Conservation (phyloP, 2,888 invertebrate species). For the Drosophila leonis region DNA sequence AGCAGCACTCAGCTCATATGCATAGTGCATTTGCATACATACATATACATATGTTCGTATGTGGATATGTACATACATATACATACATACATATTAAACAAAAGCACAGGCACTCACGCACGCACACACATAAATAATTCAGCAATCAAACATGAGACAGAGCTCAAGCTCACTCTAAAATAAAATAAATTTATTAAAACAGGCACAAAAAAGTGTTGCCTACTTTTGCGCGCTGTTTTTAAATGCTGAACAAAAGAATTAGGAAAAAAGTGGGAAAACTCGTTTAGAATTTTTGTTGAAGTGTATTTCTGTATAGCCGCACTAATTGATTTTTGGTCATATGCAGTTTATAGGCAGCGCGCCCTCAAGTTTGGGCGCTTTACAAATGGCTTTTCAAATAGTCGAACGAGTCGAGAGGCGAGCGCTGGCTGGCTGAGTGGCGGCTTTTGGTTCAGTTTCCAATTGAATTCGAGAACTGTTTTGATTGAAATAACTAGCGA, state of each 20-base stretch:
- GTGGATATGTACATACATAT: constrained; percentile 25
- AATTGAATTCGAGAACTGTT: constrained; percentile 31
- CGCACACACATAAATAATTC: constrained; percentile 68
- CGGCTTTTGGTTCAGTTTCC: constrained; percentile 26
- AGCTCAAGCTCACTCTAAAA: neutral
- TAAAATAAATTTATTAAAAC: constrained; percentile 1
- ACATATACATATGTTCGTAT: constrained; percentile 42
- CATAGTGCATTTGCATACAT: constrained; percentile 73
- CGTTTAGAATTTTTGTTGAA: constrained; percentile 45
- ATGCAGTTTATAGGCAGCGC: constrained; percentile 35
- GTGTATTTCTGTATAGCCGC: constrained; percentile 27
- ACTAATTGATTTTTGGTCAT: constrained; percentile 56
- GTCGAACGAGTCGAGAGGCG: constrained; percentile 4
- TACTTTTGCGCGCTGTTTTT: constrained; percentile 46
- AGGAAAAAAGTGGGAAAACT: neutral
- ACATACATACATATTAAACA: constrained; percentile 49
- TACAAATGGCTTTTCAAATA: constrained; percentile 13
- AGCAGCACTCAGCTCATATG: constrained; percentile 60
- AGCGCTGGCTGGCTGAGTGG: constrained; percentile 36
- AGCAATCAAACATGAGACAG: constrained; percentile 47
- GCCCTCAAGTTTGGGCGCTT: constrained; percentile 7
- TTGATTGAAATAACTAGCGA: constrained; percentile 27
- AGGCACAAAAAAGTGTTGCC: constrained; percentile 47
- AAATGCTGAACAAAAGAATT: constrained; percentile 19
- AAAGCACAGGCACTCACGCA: constrained; percentile 19